Conservation (phyloP, 2,888 invertebrate species). For the Leptogaster cylindrica region DNA sequence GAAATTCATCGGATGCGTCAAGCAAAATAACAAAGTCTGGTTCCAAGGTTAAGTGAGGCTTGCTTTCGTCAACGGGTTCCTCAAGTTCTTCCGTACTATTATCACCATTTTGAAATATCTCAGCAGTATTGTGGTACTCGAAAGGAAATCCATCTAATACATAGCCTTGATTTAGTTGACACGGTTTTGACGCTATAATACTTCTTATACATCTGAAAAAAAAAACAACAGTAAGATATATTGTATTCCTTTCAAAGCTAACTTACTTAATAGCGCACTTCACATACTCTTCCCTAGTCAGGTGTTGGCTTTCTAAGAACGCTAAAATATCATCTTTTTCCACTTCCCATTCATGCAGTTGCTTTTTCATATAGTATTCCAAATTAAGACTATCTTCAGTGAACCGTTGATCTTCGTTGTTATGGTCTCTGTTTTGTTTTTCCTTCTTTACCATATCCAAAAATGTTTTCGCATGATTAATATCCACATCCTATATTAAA, state of each 20-base stretch:
- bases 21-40: conserved; percentile 47
- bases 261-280: background rate
- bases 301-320: background rate
- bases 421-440: conserved; percentile 48
- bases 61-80: too few species aligned
- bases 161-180: conserved; percentile 49
- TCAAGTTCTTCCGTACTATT: background rate
- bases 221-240: too few species aligned
- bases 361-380: conserved; percentile 8
- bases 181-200: conserved; percentile 44
- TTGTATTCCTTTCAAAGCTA: too few species aligned
- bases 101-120: conserved; percentile 41
- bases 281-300: too few species aligned
- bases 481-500: too few species aligned
- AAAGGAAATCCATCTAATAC: conserved; percentile 49
- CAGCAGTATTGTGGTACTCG: conserved; percentile 44
- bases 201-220: conserved; percentile 44
- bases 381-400: background rate
- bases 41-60: conserved; percentile 30
- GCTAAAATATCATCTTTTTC: background rate
- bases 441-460: conserved; percentile 58
- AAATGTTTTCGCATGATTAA: background rate
- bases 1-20: conserved; percentile 45
- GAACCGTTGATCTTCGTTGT: background rate
- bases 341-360: background rate